Evolutionary conservation across 1,140 invertebrate genomes (phyloP).

Genomic region (Laupala kohalensis): DNA sequence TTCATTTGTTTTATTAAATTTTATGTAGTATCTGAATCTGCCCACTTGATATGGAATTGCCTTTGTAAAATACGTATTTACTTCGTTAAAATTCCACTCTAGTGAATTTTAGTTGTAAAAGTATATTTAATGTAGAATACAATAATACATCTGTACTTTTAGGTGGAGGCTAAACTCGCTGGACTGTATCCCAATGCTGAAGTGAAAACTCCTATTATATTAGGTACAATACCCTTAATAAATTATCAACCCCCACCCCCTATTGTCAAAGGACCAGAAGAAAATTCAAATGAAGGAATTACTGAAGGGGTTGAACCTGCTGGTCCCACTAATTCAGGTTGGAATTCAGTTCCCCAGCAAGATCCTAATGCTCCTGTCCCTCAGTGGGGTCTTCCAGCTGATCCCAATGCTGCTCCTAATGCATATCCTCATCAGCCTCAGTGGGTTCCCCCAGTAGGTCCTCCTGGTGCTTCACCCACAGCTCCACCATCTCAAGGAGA

Average conservation of each 20-base stretch:
- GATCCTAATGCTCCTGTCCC: neutral
- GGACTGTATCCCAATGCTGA: slow-evolving; percentile 3
- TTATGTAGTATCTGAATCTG: neutral
- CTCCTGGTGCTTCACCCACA: neutral
- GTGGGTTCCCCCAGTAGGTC: neutral
- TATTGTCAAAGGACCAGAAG: neutral
- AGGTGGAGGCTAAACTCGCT: slow-evolving; percentile 3
- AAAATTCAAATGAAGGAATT: neutral
- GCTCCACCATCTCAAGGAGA: neutral
- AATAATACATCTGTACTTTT: neutral
- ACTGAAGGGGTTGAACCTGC: neutral
- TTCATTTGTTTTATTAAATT: neutral
- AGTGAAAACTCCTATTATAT: slow-evolving; percentile 3
- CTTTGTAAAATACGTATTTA: neutral
- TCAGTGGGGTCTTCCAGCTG: neutral
- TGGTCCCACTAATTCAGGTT: neutral
- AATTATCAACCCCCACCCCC: slow-evolving; percentile 1
- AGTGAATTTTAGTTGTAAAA: neutral
- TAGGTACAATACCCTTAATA: slow-evolving; percentile 9
- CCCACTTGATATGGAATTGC: neutral
- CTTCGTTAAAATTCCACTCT: neutral
- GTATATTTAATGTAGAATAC: neutral
- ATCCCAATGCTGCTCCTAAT: neutral
- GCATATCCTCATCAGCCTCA: neutral
- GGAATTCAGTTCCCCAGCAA: neutral